phyloP scores from a whole-genome alignment of 2,113 vertebrate genomes.

The Burhinus oedicnemus region DNA sequence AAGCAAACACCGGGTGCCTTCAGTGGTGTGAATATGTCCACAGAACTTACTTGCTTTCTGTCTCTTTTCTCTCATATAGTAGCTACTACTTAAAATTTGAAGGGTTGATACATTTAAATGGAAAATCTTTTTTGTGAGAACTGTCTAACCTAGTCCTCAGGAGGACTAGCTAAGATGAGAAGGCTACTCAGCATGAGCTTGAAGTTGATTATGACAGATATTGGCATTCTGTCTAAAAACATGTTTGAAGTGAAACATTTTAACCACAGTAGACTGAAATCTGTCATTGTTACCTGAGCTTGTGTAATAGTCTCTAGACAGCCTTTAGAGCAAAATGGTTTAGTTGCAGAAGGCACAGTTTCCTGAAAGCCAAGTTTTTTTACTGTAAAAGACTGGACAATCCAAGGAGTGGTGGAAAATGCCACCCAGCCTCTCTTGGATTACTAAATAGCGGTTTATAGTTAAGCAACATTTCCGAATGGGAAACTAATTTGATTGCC shows the following conservation, averaged over 20 bases:
- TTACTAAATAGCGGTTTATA: not conserved
- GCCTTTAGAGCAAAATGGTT: slow-evolving; percentile 5
- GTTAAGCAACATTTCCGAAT: not conserved
- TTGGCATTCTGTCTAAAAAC: slow-evolving; percentile 30
- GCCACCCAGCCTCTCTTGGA: not conserved
- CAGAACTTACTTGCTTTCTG: not conserved
- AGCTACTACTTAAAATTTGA: not conserved
- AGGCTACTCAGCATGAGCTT: not conserved
- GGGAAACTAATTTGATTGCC: not conserved
- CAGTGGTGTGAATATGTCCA: not conserved
- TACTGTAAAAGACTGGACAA: not conserved
- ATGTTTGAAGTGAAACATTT: slow-evolving; percentile 27
- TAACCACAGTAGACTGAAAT: not conserved
- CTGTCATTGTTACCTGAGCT: slow-evolving; percentile 39
- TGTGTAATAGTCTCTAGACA: not conserved
- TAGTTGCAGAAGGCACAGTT: not conserved
- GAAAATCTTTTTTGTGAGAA: not conserved
- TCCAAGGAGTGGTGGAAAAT: not conserved
- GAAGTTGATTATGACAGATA: slow-evolving; percentile 29
- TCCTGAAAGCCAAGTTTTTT: not conserved
- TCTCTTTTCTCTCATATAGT: not conserved
- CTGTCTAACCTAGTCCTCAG: not conserved
- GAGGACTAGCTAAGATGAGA: not conserved
- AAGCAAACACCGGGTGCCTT: not conserved
- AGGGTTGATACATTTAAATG: not conserved